Evolutionary conservation across 64 coral and sea anemone species (phyloP).

Genomic region (Montipora efflorescens): DNA sequence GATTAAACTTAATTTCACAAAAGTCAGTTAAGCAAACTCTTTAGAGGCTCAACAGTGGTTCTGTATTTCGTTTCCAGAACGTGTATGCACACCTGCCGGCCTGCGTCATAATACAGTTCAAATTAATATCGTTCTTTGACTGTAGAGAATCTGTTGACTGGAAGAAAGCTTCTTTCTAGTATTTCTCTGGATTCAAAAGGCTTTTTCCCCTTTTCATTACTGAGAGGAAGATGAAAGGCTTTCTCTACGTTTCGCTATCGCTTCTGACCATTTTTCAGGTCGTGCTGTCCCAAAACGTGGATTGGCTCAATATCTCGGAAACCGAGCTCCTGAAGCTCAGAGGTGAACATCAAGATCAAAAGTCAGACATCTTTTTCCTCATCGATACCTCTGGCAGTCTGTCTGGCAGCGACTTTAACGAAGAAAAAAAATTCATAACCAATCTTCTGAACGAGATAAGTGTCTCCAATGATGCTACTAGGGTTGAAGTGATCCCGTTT

Average conservation of each 20-base stretch:
- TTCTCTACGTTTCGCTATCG: not conserved
- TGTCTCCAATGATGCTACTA: slow-evolving; percentile 66
- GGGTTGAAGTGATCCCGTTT: slow-evolving; percentile 90
- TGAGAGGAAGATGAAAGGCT: not conserved
- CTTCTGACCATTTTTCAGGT: not conserved
- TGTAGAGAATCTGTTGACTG: not conserved
- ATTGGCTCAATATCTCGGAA: slow-evolving; percentile 75
- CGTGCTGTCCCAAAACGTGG: not conserved
- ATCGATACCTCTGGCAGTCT: slow-evolving; percentile 87
- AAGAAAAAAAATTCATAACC: slow-evolving; percentile 81
- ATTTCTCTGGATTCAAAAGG: not conserved
- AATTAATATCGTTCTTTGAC: not conserved
- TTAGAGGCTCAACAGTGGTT: not conserved
- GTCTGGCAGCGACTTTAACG: slow-evolving; percentile 11
- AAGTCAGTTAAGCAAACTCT: not conserved
- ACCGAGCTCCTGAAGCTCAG: slow-evolving; percentile 61
- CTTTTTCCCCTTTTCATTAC: not conserved
- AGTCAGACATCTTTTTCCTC: slow-evolving; percentile 82
- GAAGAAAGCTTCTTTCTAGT: not conserved
- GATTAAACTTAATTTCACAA: not conserved
- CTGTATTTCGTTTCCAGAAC: not conserved
- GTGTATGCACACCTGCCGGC: not conserved
- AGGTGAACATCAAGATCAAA: slow-evolving; percentile 40
- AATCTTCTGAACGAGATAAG: slow-evolving; percentile 79
- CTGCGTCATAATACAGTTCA: not conserved